These are phyloP conservation scores for Trachelus stipa DNA, from an alignment of 2,888 invertebrate species.

Conservation along the genomic window DNA sequence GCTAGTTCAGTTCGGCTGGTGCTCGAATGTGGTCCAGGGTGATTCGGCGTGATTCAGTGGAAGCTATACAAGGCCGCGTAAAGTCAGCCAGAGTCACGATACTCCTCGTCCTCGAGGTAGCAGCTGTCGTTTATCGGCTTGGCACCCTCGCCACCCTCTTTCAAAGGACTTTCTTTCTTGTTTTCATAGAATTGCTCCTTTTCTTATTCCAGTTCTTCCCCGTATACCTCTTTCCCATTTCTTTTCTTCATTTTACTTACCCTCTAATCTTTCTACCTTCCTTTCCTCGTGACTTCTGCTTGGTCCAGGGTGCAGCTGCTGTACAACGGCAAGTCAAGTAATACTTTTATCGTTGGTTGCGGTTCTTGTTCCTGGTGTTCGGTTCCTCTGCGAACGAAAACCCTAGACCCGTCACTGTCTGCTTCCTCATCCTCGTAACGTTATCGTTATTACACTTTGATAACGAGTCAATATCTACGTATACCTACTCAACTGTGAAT, in stretches of 20 bases:
- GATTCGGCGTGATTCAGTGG: not conserved
- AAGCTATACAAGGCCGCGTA: not conserved
- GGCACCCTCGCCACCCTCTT: not conserved
- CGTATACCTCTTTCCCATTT: not conserved
- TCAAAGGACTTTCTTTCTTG: not conserved
- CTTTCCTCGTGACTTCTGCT: not conserved
- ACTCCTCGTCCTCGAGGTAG: not conserved
- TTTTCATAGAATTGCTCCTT: not conserved
- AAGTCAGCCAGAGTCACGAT: not conserved
- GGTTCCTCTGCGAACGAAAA: not conserved
- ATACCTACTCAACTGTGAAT: not conserved
- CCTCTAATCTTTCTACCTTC: not conserved
- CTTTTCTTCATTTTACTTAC: not conserved
- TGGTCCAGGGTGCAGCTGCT: not conserved
- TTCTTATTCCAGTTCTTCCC: not conserved
- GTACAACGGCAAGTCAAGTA: not conserved
- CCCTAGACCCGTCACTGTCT: not conserved
- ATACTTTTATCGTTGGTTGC: not conserved
- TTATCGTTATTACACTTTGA: not conserved
- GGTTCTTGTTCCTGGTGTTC: not conserved
- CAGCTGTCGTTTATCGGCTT: not conserved
- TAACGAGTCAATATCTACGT: not conserved
- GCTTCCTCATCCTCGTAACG: not conserved
- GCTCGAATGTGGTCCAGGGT: not conserved
- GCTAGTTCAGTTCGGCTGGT: not conserved